Conservation (phyloP, 2,113 vertebrate genomes). For the Reinhardtius hippoglossoides region DNA sequence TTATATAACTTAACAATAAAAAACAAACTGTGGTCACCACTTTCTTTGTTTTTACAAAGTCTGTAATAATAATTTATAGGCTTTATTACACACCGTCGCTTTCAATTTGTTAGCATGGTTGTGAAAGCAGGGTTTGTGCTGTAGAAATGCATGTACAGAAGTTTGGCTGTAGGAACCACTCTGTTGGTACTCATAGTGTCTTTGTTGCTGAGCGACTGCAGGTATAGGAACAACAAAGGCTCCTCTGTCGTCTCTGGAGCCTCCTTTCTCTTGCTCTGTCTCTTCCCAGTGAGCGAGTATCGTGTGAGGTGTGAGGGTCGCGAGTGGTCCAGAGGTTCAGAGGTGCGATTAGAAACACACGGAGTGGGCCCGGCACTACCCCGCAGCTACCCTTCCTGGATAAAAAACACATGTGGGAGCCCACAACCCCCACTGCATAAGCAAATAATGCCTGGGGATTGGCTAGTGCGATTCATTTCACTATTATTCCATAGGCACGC, state of each 20-base stretch:
- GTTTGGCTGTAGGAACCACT: constrained; percentile 39
- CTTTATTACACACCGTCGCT: constrained; percentile 71
- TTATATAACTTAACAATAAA: constrained; percentile 86
- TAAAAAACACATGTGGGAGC: constrained; percentile 75
- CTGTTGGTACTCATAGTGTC: constrained; percentile 37
- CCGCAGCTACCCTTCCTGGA: constrained; percentile 67
- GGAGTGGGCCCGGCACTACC: constrained; percentile 49
- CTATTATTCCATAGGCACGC: constrained; percentile 59
- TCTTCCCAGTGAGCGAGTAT: constrained; percentile 32
- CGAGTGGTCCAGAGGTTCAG: constrained; percentile 59
- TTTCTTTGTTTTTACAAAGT: constrained; percentile 77
- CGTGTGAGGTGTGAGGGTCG: constrained; percentile 72
- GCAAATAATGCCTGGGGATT: constrained; percentile 67
- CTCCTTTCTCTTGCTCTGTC: constrained; percentile 24
- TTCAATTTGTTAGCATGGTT: constrained; percentile 62
- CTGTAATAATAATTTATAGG: constrained; percentile 83
- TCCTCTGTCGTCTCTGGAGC: constrained; percentile 53
- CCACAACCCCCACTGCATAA: constrained; percentile 47
- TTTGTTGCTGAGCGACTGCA: constrained; percentile 17
- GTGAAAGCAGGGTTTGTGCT: constrained; percentile 64
- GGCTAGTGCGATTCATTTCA: constrained; percentile 66
- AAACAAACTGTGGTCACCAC: constrained; percentile 76
- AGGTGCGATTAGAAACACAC: constrained; percentile 71
- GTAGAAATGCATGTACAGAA: constrained; percentile 62
- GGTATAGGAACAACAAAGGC: constrained; percentile 56